phyloP scores from a whole-genome alignment of 2,113 vertebrate genomes.

The Leptobrachium leishanense region DNA sequence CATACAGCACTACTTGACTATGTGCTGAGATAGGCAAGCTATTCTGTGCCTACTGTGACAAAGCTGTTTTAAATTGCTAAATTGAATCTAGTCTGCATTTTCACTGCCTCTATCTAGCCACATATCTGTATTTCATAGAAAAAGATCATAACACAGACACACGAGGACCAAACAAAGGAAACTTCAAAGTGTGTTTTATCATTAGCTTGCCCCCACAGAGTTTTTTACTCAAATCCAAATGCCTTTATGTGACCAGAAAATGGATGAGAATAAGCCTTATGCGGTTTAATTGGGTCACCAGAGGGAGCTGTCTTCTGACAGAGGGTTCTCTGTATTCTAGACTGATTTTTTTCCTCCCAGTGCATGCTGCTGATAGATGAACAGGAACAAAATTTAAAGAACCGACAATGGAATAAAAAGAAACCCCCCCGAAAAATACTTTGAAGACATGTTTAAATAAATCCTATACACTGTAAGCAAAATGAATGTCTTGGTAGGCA shows the following conservation, averaged over 20 bases:
- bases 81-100: neutral
- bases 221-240: slow-evolving; percentile 43
- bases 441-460: slow-evolving; percentile 47
- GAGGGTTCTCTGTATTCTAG: slow-evolving; percentile 32
- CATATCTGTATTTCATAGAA: neutral
- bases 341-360: neutral
- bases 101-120: neutral
- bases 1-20: too few relatives aligned
- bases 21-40: too few relatives aligned
- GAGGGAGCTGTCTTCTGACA: slow-evolving; percentile 42
- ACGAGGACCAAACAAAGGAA: neutral
- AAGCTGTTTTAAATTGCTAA: neutral
- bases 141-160: neutral
- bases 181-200: slow-evolving; percentile 34
- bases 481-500: slow-evolving; percentile 32
- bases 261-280: slow-evolving; percentile 34
- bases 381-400: slow-evolving; percentile 36
- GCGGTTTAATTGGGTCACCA: slow-evolving; percentile 45
- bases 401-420: slow-evolving; percentile 35
- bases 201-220: slow-evolving; percentile 25
- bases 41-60: too few relatives aligned
- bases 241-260: slow-evolving; percentile 36
- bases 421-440: slow-evolving; percentile 5
- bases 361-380: slow-evolving; percentile 37
- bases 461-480: slow-evolving; percentile 40